Evolutionary conservation across 2,888 invertebrate genomes (phyloP).

Genomic region (Macaria liturata): DNA sequence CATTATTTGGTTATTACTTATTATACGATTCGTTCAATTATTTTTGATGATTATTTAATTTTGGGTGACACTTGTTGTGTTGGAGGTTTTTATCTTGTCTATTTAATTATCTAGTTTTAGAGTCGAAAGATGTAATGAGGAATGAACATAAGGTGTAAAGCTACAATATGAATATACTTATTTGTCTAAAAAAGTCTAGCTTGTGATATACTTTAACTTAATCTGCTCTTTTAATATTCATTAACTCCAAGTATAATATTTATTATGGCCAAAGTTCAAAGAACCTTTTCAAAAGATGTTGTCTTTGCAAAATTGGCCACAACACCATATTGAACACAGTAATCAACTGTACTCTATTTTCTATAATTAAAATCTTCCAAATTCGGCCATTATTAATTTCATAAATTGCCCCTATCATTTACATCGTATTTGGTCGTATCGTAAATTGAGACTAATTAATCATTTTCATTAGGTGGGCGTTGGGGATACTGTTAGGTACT

Average conservation of each 20-base stretch:
- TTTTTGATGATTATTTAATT: conserved; percentile 4
- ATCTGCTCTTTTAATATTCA: too few relatives aligned
- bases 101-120: background rate
- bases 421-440: conserved; percentile 18
- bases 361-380: conserved; percentile 23
- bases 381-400: conserved; percentile 18
- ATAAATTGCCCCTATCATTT: conserved; percentile 20
- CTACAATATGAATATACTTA: too few relatives aligned
- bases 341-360: conserved; percentile 22
- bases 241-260: too few relatives aligned
- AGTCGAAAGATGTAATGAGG: too few relatives aligned
- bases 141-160: too few relatives aligned
- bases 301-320: conserved; percentile 1
- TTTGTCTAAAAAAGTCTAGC: too few relatives aligned
- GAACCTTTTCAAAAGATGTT: conserved; percentile 11
- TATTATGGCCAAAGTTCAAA: conserved; percentile 6
- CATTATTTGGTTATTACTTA: conserved; percentile 1
- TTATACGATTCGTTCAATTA: background rate
- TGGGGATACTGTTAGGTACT: background rate
- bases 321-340: conserved; percentile 13
- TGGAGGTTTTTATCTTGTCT: background rate
- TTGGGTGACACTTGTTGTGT: conserved; percentile 1
- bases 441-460: conserved; percentile 20
- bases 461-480: conserved; percentile 14
- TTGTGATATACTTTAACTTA: too few relatives aligned